A percentile compares a stretch with the other conserved stretches of the same genome.
phyloP scores from a whole-genome alignment of 2,113 vertebrate species.

The Hemichromis elongatus region DNA sequence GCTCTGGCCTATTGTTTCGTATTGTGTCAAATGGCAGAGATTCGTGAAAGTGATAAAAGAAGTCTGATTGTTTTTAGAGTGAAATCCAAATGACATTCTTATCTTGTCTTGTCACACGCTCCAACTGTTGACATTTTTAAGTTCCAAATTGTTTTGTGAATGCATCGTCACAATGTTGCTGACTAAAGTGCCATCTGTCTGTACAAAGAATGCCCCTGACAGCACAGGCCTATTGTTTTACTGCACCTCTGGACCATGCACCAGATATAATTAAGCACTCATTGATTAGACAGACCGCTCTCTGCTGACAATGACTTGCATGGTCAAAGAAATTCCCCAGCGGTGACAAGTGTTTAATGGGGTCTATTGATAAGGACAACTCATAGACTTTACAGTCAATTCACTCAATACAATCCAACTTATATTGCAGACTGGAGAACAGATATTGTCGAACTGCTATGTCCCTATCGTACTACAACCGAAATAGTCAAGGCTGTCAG shows the following conservation, averaged over 20 bases:
- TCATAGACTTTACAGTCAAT: constrained; percentile 50
- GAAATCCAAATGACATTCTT: constrained; percentile 62
- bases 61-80: constrained; percentile 52
- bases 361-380: constrained; percentile 59
- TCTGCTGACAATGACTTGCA: constrained; percentile 59
- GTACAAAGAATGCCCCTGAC: constrained; percentile 42
- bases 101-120: constrained; percentile 51
- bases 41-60: constrained; percentile 47
- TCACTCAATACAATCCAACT: constrained; percentile 30
- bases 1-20: constrained; percentile 27
- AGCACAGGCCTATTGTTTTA: constrained; percentile 50
- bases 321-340: constrained; percentile 50
- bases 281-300: constrained; percentile 55
- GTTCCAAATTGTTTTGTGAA: constrained; percentile 40
- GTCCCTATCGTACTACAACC: neutral
- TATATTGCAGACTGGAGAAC: neutral
- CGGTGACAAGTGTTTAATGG: constrained; percentile 57
- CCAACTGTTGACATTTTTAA: constrained; percentile 47
- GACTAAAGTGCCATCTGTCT: constrained; percentile 37
- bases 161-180: constrained; percentile 29
- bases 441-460: neutral
- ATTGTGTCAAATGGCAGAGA: constrained; percentile 53
- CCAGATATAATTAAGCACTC: constrained; percentile 63
- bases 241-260: constrained; percentile 51
- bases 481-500: neutral